Base-by-base conservation (phyloP, 2,113 vertebrate genomes). In the Siniperca knerii region DNA sequence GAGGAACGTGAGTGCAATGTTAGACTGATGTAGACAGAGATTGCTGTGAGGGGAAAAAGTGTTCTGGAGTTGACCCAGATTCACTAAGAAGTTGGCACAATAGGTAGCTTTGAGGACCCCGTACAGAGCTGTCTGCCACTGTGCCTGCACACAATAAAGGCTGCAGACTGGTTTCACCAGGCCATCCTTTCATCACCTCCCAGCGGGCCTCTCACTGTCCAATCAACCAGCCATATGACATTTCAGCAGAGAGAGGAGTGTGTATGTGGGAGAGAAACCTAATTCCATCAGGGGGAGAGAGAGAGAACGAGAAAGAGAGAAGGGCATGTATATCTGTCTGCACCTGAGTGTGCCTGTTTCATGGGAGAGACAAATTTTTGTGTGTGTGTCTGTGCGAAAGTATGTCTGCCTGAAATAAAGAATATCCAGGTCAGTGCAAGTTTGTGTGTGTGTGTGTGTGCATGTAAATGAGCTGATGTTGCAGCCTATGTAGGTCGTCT, bases 31-130 rank as follows among this genome's bases (percentile, higher is more conserved):
- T 18, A 62, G 73, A 72, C 64, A 25, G 67, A 86, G 54, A 72
- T 16, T 86, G 79, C 79, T 81, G 75, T 35, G 57, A 52, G 61
- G n/a, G 29, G 25, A 42, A 78, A 81, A 8, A 50, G 52, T 67
- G 79, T 60, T 84, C 70, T 87, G 84, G 81, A 85, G 40, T 52
- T 91, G 87, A 90, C 89, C 86, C 87, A 93, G 81, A 91, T 91
- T 82, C 70, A 75, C 29, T 77, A 13, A 81, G 74, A 75, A 10
- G n/a, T 29, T 62, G 52, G 58, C 60, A 87, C 80, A 89, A 73
- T 68, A 68, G 76, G 71, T 21, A 54, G 29, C 35, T 75, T 10
- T 48, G 73, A 90, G 77, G 84, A 73, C 69, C 71, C 35, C 0
- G 15, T 7, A 79, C 21, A 78, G 87, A 75, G 88, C 76, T 80